Base-by-base conservation (phyloP, 2,113 vertebrate genomes). In the Gambusia affinis region DNA sequence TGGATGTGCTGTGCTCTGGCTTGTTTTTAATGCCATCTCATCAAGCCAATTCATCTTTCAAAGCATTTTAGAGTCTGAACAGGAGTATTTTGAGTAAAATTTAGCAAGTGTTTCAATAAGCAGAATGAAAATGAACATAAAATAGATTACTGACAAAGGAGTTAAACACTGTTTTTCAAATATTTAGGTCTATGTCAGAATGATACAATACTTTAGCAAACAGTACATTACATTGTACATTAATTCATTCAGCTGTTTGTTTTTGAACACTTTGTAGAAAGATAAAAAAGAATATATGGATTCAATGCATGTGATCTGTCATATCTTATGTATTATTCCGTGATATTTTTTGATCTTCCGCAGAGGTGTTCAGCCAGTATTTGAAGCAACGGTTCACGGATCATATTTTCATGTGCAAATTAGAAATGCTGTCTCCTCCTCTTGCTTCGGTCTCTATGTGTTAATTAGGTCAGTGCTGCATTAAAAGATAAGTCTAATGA, bases 401-500 rank as follows among this genome's bases (percentile, higher is more conserved):
- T 64, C 42, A 29, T 37, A 71, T 61, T 39, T 61, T 39, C 14
- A 71, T 73, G 11, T 77, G 63, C 67, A 69, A 72, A 72, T 44
- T 3, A 75, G 54, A 8, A 24, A 66, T 27, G 24, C 28, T 30
- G 47, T 66, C 39, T 73, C 35, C 22, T 75, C 24, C 4, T 69
- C 10, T 64, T 14, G 54, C 57, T 72, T 67, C 35, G 24, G n/a
- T 19, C 35, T 64, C 24, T 62, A 37, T 44, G 4, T 6, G 30
- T 73, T 78, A 64, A 73, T 37, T n/a, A 65, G 51, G 67, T 64
- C 33, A 67, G 39, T 64, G 64, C 69, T 63, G 12, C 29, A 60
- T 63, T 69, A 70, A 60, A 70, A 75, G 11, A 65, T 73, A 31
- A 39, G 5, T 31, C 14, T 19, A 42, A 68, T 29, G 64, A 35